These are phyloP conservation scores for Mimachlamys varia DNA, from an alignment of 2,888 invertebrate genomes.

Conservation along the genomic window DNA sequence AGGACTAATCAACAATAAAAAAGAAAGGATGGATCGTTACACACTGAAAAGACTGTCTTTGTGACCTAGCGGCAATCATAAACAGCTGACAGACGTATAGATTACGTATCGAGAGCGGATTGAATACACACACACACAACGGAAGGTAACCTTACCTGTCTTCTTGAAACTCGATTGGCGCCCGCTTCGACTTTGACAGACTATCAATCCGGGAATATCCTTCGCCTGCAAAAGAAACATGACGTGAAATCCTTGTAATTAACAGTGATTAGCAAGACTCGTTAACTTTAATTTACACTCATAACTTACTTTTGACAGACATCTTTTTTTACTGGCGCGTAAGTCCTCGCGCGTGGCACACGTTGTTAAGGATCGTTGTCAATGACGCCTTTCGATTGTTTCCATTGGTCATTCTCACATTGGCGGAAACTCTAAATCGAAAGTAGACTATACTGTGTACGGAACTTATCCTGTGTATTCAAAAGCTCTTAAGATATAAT, in stretches of 20 bases:
- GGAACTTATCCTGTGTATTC: neutral
- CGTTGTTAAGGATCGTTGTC: conserved; percentile 61
- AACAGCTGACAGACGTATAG: neutral
- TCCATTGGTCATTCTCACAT: conserved; percentile 50
- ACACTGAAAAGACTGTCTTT: conserved; percentile 7
- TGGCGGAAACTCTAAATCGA: conserved; percentile 22
- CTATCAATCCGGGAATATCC: conserved; percentile 58
- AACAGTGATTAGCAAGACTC: neutral
- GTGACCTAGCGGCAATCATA: neutral
- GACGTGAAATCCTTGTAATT: neutral
- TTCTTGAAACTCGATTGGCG: conserved; percentile 65
- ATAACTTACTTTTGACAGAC: conserved; percentile 54
- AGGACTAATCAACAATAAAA: conserved; percentile 8
- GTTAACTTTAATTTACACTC: neutral
- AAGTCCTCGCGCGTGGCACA: conserved; percentile 51
- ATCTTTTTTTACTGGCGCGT: conserved; percentile 58
- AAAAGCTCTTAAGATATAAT: conserved; percentile 13
- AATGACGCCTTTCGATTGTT: conserved; percentile 65
- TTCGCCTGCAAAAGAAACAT: conserved; percentile 52
- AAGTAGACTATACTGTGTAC: conserved; percentile 2
- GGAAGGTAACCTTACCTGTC: conserved; percentile 62
- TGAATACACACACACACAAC: too few species aligned
- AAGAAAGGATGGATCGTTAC: neutral
- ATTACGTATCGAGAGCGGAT: neutral
- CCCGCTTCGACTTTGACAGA: conserved; percentile 64